phyloP scores from a whole-genome alignment of 2,797 vertebrate species.

The Emydoidea blandingii region DNA sequence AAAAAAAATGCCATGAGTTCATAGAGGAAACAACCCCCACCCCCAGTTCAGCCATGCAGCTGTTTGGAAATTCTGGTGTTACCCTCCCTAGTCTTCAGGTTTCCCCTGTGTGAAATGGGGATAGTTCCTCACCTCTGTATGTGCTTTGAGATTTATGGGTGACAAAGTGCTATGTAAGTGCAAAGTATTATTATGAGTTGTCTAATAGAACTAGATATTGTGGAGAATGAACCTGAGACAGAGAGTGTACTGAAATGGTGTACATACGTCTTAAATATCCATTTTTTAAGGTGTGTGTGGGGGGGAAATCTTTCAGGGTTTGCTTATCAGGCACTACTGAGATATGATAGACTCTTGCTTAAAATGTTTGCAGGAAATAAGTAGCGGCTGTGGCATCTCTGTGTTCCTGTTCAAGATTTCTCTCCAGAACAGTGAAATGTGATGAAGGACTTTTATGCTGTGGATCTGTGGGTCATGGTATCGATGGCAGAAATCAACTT shows the following conservation, averaged over 20 bases:
- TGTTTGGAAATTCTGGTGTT: background rate
- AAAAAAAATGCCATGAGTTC: background rate
- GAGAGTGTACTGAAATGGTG: background rate
- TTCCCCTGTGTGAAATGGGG: background rate
- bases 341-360: background rate
- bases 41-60: background rate
- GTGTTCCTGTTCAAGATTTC: background rate
- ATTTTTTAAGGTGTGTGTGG: background rate
- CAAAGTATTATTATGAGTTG: conserved; percentile 34
- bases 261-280: background rate
- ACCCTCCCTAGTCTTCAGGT: background rate
- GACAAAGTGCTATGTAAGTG: conserved; percentile 18
- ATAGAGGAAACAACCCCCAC: background rate
- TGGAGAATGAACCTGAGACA: conserved; percentile 14
- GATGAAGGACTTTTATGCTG: background rate
- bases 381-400: background rate
- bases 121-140: background rate
- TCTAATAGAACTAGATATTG: conserved; percentile 33
- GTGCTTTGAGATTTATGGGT: conserved; percentile 35
- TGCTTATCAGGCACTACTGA: background rate
- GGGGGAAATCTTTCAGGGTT: background rate
- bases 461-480: background rate
- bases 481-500: background rate
- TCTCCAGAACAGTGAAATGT: background rate
- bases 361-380: background rate